These are phyloP conservation scores for Capreolus pygargus DNA, from an alignment of 2,113 vertebrate genomes.

Conservation along the genomic window DNA sequence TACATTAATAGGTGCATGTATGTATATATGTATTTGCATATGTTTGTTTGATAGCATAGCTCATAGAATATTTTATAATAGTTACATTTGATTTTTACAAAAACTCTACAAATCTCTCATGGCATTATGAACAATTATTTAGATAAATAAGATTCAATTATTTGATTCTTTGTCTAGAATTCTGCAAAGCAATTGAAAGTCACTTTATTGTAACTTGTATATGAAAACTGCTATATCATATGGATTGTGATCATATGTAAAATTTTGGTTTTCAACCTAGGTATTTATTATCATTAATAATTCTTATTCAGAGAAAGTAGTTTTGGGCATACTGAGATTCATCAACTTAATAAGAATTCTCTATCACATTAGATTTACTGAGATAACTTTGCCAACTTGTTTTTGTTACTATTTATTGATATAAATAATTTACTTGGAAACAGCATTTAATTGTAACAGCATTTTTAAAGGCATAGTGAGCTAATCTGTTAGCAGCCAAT, in stretches of 20 bases:
- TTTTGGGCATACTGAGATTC: neutral
- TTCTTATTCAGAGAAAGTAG: neutral
- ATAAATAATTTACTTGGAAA: neutral
- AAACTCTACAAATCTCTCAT: neutral
- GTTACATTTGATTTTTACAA: neutral
- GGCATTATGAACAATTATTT: neutral
- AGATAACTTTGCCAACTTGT: neutral
- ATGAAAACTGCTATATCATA: neutral
- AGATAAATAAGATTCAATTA: neutral
- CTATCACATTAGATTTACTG: neutral
- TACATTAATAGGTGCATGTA: neutral
- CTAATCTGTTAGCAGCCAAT: neutral
- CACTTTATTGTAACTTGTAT: neutral
- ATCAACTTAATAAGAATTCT: neutral
- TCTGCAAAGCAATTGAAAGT: neutral
- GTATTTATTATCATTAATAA: neutral
- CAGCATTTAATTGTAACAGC: neutral
- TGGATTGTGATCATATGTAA: neutral
- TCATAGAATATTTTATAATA: neutral
- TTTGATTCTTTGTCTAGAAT: neutral
- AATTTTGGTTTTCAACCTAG: neutral
- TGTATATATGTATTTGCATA: neutral
- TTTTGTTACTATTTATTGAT: neutral
- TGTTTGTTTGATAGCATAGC: neutral
- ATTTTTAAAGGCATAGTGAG: neutral